Conservation (phyloP, 2,113 vertebrate genomes). For the Protobothrops mucrosquamatus region DNA sequence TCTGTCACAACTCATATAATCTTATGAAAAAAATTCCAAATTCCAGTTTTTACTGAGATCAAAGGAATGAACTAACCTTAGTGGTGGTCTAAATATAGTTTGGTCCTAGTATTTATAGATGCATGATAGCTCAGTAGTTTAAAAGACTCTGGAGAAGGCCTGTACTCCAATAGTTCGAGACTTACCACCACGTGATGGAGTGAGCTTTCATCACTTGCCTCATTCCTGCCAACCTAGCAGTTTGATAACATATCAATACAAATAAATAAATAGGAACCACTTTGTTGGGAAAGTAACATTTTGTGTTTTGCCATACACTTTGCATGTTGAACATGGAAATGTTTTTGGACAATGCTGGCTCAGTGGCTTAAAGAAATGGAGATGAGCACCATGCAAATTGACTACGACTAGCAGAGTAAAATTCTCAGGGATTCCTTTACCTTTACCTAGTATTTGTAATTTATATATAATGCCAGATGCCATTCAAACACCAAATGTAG, state of each 20-base stretch:
- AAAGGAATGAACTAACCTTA: neutral
- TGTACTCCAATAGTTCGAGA: neutral
- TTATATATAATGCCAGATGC: too few species aligned
- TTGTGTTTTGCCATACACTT: neutral
- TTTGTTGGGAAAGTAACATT: neutral
- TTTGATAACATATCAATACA: neutral
- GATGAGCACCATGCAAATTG: neutral
- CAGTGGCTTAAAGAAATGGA: neutral
- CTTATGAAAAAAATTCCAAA: neutral
- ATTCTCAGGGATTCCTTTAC: neutral
- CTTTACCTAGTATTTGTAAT: neutral
- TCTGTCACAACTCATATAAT: neutral
- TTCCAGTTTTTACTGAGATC: neutral
- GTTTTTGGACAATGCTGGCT: neutral
- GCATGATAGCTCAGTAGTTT: neutral
- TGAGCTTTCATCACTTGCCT: neutral
- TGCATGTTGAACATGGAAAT: neutral
- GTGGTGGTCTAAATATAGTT: neutral
- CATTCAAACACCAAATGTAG: too few species aligned
- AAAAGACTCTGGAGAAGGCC: neutral
- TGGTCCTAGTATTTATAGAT: neutral
- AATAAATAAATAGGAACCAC: neutral
- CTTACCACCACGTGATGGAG: neutral
- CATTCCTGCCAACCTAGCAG: neutral
- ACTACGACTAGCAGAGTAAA: neutral